Percentiles rank a stretch among this genome's conserved stretches.
These are phyloP conservation scores for Protobothrops flavoviridis DNA, from an alignment of 2,113 vertebrate genomes.

Conservation along the genomic window DNA sequence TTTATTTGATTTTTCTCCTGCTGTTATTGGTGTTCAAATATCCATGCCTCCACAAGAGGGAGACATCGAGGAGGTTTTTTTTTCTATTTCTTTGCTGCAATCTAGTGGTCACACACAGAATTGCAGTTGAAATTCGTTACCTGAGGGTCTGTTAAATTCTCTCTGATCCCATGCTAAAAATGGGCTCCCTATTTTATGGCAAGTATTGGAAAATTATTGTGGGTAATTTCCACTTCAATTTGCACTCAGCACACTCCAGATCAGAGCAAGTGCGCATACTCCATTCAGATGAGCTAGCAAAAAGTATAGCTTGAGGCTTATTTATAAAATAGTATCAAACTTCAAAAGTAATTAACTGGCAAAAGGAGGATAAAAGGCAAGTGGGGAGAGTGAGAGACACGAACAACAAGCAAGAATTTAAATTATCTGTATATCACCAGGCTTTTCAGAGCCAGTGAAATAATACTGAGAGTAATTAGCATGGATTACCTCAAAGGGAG, in stretches of 20 bases:
- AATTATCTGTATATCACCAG: background rate
- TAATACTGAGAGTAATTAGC: background rate
- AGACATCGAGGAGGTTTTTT: background rate
- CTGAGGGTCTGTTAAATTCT: background rate
- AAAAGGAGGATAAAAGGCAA: background rate
- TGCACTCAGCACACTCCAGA: background rate
- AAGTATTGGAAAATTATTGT: background rate
- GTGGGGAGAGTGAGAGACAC: background rate
- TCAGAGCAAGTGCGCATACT: background rate
- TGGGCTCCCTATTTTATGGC: background rate
- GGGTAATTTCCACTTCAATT: background rate
- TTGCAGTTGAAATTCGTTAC: background rate
- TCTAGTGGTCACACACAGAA: background rate
- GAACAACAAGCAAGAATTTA: background rate
- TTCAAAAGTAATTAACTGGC: background rate
- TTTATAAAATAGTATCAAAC: background rate
- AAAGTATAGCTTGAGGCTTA: background rate
- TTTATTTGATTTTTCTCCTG: background rate
- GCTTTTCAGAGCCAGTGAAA: background rate
- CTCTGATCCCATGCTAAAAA: background rate
- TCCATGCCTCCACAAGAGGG: background rate
- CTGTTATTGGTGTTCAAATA: background rate
- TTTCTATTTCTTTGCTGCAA: background rate
- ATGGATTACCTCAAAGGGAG: background rate
- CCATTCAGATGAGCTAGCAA: background rate